Percentiles rank a stretch among this genome's conserved stretches.
Conservation (phyloP, 2,888 invertebrate species). For the Helobdella robusta region DNA sequence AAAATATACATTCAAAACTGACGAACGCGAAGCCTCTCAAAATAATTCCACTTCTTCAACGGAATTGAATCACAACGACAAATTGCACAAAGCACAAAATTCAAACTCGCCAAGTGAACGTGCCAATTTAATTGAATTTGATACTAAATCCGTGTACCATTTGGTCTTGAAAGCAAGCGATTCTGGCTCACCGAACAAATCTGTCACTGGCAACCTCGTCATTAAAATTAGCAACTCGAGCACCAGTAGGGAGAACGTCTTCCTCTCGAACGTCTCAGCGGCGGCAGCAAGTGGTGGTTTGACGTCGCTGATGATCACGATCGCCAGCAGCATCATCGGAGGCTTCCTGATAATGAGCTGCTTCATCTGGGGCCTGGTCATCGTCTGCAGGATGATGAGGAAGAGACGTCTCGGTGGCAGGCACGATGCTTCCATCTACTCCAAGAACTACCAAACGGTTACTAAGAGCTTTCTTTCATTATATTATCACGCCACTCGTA, state of each 20-base stretch:
- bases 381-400: constrained; percentile 13
- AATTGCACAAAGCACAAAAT: too few relatives aligned
- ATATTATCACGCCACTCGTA: too few relatives aligned
- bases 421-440: too few relatives aligned
- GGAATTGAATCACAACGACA: too few relatives aligned
- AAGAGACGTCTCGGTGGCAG: too few relatives aligned
- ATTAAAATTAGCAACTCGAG: constrained; percentile 21
- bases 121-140: not conserved
- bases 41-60: too few relatives aligned
- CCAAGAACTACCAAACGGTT: too few relatives aligned
- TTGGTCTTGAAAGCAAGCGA: constrained; percentile 22
- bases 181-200: not conserved
- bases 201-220: constrained; percentile 10
- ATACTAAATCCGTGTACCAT: constrained; percentile 10
- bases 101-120: not conserved
- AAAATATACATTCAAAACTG: not conserved
- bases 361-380: constrained; percentile 4
- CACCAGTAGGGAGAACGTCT: too few relatives aligned
- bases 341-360: constrained; percentile 3
- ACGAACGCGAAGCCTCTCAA: not conserved
- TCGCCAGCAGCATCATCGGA: not conserved
- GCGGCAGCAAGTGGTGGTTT: not conserved
- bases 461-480: too few relatives aligned
- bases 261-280: too few relatives aligned
- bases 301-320: not conserved